Base-by-base conservation (phyloP, 1,140 invertebrate species). In the Dendrolimus kikuchii region DNA sequence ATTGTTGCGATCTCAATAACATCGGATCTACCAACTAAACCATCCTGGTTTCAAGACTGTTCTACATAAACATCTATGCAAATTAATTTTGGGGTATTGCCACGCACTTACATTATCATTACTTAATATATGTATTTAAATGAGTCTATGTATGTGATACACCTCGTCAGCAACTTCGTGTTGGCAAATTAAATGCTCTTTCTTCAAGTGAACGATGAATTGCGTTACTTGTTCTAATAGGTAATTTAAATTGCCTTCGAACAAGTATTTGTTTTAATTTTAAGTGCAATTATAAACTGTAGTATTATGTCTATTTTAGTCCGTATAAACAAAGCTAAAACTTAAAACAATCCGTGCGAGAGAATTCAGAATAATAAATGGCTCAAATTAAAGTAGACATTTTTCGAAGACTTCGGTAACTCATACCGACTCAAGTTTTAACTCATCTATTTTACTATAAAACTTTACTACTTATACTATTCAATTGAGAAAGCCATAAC, bases 101-200 rank as follows among this genome's bases (percentile, higher is more conserved):
- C n/a, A n/a, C 6, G 43, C 5, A 10, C n/a, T 45, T 9, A 7
- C 40, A 41, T 55, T 46, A 39, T 42, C 49, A 55, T 49, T 42
- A 43, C 23, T 23, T 23, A 23, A 23, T n/a, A 23, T 23, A 23
- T 23, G 23, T 23, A 23, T 23, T 23, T 23, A 23, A 23, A 23
- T 2, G 23, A 23, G 23, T 23, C 1, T 23, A 41, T 46, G 5
- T 42, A 47, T 51, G 47, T 53, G 41, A 38, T 54, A 46, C 10
- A 58, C 62, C 71, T 68, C 68, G 65, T 55, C 49, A 59, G 62
- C 39, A 43, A 49, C 59, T 64, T 69, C 66, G 59, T 72, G 63
- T 75, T 76, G 71, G 73, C 73, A 74, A 75, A 71, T 68, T 60
- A 38, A 53, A 53, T 40, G 60, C 60, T 61, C 60, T 62, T 55